A percentile compares a stretch with the other conserved stretches of the same genome.
These are phyloP conservation scores for Nemurella pictetii DNA, from an alignment of 2,888 invertebrate genomes.

Conservation along the genomic window DNA sequence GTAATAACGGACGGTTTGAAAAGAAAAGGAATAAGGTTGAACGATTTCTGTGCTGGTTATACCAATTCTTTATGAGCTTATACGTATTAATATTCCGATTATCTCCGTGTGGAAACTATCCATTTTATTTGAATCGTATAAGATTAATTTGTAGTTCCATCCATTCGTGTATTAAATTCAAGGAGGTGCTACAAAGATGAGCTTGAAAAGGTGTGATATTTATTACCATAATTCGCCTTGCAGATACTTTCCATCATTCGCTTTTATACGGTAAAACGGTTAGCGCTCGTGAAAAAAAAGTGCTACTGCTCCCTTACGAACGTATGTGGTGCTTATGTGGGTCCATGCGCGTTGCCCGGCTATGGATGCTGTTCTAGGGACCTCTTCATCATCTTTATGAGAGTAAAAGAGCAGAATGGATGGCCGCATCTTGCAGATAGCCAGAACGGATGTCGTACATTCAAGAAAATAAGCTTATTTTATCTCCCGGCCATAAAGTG, in stretches of 20 bases:
- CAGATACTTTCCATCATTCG: neutral
- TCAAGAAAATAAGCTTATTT: slow-evolving; percentile 55
- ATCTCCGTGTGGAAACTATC: neutral
- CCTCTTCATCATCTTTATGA: slow-evolving; percentile 43
- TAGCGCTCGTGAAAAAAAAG: neutral
- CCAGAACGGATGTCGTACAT: slow-evolving; percentile 51
- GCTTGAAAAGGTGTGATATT: neutral
- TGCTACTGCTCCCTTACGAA: neutral
- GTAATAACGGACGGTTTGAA: neutral
- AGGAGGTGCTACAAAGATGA: neutral
- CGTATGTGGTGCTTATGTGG: neutral
- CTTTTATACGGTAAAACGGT: neutral
- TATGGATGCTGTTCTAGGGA: slow-evolving; percentile 34
- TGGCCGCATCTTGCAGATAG: slow-evolving; percentile 47
- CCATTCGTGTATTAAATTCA: neutral
- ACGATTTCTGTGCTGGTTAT: neutral
- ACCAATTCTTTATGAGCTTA: neutral
- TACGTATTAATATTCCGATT: neutral
- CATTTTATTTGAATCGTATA: neutral
- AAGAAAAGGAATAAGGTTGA: neutral
- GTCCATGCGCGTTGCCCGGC: neutral
- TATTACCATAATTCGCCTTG: neutral
- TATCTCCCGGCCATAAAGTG: slow-evolving; percentile 53
- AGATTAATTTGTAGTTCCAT: neutral
- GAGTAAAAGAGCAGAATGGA: slow-evolving; percentile 45